Evolutionary conservation across 2,797 vertebrate species (phyloP), one percentile per base, ranked within the genome.

Genomic region (Eleutherodactylus coqui): DNA sequence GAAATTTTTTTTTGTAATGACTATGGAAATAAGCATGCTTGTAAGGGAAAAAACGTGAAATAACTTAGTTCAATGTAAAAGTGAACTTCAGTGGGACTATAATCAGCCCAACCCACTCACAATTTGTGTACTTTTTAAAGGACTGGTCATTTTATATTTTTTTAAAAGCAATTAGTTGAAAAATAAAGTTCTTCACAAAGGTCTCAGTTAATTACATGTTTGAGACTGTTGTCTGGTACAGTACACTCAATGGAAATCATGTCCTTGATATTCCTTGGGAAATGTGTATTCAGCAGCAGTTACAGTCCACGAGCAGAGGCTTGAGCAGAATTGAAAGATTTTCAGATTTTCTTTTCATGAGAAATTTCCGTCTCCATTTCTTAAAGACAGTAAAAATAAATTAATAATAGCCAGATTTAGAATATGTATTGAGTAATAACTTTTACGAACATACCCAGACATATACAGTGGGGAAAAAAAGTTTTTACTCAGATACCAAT

Each of bases 291-390:
- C 24, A 41, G 19, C 24, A 70, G 34, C 34, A 41, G 19, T 41
- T 70, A n/a, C 19, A 24, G 32, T 70, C 34, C 36, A 21, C 11
- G 41, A 70, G 60, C 60, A 29, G 60, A 64, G 64, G 36, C 64
- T 67, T 19, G 4, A 17, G 7, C 64, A 36, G 34, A 9, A 21
- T 7, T 41, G 34, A 36, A 69, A 27, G 32, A 38, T 70, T 62
- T 29, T 4, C 24, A 29, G 38, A 17, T 41, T 38, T 38, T 70
- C 36, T 41, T 70, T 41, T 70, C 32, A 38, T 21, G 67, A 38
- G 36, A 36, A 24, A 70, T 70, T 38, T 70, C 67, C 67, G 21
- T 70, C 67, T 70, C 67, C 67, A 70, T 38, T 19, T 70, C 67
- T 70, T 16, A 5, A 70, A 70, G 17, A 41, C 67, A 70, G 29